phyloP scores from a whole-genome alignment of 2,797 vertebrate genomes.

The Limosa lapponica region DNA sequence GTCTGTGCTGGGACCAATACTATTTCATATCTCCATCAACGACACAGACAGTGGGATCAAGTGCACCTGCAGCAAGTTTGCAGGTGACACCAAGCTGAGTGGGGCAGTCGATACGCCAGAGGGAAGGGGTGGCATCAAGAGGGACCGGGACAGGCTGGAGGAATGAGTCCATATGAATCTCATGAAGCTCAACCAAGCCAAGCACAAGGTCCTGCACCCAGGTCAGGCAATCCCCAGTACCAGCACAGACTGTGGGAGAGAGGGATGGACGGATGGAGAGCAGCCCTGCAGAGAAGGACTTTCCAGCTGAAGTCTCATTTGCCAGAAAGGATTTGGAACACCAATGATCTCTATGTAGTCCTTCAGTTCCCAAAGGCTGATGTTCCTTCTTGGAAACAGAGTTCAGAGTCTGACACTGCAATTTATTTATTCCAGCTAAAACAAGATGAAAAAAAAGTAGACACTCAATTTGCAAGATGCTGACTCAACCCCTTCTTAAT shows the following conservation, averaged over 20 bases:
- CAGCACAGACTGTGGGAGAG: neutral
- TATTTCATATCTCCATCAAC: neutral
- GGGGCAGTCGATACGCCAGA: neutral
- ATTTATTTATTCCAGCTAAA: neutral
- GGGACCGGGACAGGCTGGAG: no score
- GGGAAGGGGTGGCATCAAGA: neutral
- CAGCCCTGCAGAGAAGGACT: neutral
- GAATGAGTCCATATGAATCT: neutral
- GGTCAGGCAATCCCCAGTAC: neutral
- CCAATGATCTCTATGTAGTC: neutral
- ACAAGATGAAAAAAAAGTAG: neutral
- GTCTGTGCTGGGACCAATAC: no score
- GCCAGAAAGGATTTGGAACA: neutral
- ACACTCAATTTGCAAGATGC: fast-evolving
- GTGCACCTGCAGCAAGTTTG: neutral
- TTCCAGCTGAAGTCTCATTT: neutral
- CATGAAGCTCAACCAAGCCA: neutral
- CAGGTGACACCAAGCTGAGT: neutral
- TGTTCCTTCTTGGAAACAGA: neutral
- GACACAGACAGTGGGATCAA: neutral
- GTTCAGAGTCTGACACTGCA: neutral
- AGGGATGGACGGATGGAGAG: neutral
- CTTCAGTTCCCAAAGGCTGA: neutral
- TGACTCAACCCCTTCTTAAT: neutral
- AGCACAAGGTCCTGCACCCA: neutral